Evolutionary conservation across 2,888 invertebrate species (phyloP).

Genomic region (Drosophila acutilabella): DNA sequence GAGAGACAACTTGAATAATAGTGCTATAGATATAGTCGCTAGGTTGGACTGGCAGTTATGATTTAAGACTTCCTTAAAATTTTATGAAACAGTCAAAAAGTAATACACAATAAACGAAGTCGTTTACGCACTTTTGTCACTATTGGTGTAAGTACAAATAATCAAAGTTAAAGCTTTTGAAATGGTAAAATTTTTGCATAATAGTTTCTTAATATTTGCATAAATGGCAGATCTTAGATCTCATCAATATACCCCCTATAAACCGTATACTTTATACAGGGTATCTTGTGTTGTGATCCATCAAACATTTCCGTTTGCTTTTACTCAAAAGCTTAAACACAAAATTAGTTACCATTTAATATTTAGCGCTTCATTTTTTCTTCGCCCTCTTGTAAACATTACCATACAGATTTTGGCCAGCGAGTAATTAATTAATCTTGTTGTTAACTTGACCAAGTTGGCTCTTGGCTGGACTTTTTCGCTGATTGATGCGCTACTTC

Average conservation of each 20-base stretch:
- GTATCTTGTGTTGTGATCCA: conserved; percentile 29
- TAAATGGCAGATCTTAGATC: too few relatives aligned
- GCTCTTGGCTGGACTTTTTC: conserved; percentile 17
- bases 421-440: conserved; percentile 63
- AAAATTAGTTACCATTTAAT: conserved; percentile 52
- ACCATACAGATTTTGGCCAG: conserved; percentile 32
- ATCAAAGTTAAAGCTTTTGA: too few relatives aligned
- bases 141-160: too few relatives aligned
- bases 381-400: conserved; percentile 1
- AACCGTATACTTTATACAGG: conserved; percentile 14
- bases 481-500: conserved; percentile 50
- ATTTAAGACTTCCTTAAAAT: too few relatives aligned
- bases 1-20: conserved; percentile 5
- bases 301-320: conserved; percentile 58
- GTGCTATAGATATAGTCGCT: conserved; percentile 17
- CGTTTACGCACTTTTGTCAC: too few relatives aligned
- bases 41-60: background rate
- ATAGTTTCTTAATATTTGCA: too few relatives aligned
- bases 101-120: too few relatives aligned
- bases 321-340: conserved; percentile 51
- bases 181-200: too few relatives aligned
- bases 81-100: too few relatives aligned
- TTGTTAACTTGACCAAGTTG: conserved; percentile 47
- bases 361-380: conserved; percentile 52
- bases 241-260: background rate